Evolutionary conservation across 1,140 invertebrate genomes (phyloP).

Genomic region (Pteromalus puparum): DNA sequence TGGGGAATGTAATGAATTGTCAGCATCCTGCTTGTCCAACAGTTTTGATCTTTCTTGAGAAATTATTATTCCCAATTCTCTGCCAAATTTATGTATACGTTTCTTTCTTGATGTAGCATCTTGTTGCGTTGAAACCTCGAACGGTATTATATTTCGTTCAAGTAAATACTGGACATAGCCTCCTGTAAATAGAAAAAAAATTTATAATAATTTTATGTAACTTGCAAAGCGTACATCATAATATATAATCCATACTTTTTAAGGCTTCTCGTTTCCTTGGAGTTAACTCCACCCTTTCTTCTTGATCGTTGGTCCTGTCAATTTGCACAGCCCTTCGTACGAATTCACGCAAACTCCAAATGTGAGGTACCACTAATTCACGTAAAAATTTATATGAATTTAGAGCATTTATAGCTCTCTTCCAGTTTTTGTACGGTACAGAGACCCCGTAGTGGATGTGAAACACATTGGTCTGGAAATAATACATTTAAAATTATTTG

Average conservation of each 20-base stretch:
- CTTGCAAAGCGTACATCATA: not conserved
- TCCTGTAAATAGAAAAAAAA: not conserved
- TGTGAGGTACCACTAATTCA: not conserved
- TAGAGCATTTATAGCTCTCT: not conserved
- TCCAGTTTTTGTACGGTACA: slow-evolving; percentile 15
- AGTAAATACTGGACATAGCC: slow-evolving; percentile 4
- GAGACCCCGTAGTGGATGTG: not conserved
- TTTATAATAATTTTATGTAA: not conserved
- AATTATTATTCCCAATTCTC: not conserved
- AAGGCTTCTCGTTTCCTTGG: slow-evolving; percentile 14
- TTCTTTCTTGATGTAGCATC: not conserved
- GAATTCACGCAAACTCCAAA: not conserved
- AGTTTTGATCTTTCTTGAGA: not conserved
- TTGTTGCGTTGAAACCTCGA: not conserved
- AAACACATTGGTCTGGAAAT: not conserved
- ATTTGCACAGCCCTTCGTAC: not conserved
- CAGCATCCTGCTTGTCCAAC: too few relatives aligned
- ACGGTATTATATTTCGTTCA: not conserved
- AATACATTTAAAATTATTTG: not conserved
- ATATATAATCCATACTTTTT: not conserved
- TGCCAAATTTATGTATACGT: not conserved
- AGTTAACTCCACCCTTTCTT: not conserved
- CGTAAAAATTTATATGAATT: not conserved
- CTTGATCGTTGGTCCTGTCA: not conserved
- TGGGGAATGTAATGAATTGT: too few relatives aligned